Conservation (phyloP, 2,797 vertebrate genomes). For the Dallia pectoralis region DNA sequence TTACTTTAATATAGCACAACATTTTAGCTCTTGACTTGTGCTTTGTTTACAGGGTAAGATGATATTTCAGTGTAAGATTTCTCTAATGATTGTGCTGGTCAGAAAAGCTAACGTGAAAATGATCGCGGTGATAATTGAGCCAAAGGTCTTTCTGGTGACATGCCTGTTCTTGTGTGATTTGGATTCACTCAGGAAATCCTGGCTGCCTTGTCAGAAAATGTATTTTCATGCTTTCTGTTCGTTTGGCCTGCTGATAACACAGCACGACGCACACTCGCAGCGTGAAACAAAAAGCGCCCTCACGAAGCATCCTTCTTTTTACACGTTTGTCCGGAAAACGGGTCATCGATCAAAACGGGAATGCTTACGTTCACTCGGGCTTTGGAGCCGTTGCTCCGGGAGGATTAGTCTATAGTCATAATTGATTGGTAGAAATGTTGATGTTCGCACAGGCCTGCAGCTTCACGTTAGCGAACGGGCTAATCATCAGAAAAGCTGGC, state of each 20-base stretch:
- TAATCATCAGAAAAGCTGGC: constrained; percentile 50
- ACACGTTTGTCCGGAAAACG: neutral
- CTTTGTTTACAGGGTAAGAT: neutral
- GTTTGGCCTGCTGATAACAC: neutral
- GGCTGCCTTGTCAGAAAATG: constrained; percentile 24
- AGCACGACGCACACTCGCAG: neutral
- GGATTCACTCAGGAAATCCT: constrained; percentile 31
- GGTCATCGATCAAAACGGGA: neutral
- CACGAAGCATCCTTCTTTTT: neutral
- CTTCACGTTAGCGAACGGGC: constrained; percentile 31
- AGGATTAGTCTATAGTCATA: constrained; percentile 7
- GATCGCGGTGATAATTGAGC: neutral
- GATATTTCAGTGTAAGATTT: neutral
- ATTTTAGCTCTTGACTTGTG: neutral
- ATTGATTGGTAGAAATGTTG: constrained; percentile 17
- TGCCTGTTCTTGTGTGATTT: constrained; percentile 11
- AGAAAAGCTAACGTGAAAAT: neutral
- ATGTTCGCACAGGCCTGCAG: constrained; percentile 12
- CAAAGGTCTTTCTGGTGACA: constrained; percentile 22
- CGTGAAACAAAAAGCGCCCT: neutral
- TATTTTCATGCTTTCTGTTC: neutral
- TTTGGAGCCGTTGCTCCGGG: constrained; percentile 1
- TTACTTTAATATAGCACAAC: no score
- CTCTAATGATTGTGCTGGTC: neutral
- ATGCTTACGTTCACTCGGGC: neutral